Evolutionary conservation across 2,113 vertebrate genomes (phyloP).

Genomic region (Zapus hudsonius): DNA sequence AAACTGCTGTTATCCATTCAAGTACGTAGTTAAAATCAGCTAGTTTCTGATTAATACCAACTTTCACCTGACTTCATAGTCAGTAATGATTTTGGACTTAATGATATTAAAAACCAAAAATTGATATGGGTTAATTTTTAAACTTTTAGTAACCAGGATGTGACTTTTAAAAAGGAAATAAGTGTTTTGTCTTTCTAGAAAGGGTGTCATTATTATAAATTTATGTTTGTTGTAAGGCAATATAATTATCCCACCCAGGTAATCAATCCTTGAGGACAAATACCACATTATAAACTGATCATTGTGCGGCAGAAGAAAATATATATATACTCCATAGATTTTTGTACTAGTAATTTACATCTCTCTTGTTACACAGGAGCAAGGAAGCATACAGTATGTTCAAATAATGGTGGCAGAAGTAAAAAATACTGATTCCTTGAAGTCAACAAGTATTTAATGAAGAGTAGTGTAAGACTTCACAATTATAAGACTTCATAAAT

Average conservation of each 20-base stretch:
- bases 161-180: neutral
- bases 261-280: slow-evolving; percentile 31
- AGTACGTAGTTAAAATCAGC: slow-evolving; percentile 8
- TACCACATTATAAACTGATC: neutral
- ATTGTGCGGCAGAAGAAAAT: slow-evolving; percentile 24
- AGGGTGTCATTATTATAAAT: slow-evolving; percentile 14
- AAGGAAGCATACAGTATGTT: neutral
- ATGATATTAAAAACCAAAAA: slow-evolving; percentile 48
- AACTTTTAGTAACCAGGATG: slow-evolving; percentile 31
- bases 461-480: neutral
- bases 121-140: slow-evolving; percentile 41
- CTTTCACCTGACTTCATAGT: neutral
- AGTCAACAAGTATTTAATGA: slow-evolving; percentile 31
- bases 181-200: slow-evolving; percentile 13
- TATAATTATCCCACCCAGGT: neutral
- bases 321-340: neutral
- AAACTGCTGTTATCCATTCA: neutral
- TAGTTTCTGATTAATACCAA: slow-evolving; percentile 29
- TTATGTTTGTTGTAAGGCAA: neutral
- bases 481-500: neutral
- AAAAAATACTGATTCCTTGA: slow-evolving; percentile 5
- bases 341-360: slow-evolving; percentile 14
- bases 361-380: neutral
- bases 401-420: neutral
- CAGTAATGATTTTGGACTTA: slow-evolving; percentile 21